These are phyloP conservation scores for Mercenaria mercenaria DNA, from an alignment of 1,140 invertebrate genomes.

Conservation along the genomic window DNA sequence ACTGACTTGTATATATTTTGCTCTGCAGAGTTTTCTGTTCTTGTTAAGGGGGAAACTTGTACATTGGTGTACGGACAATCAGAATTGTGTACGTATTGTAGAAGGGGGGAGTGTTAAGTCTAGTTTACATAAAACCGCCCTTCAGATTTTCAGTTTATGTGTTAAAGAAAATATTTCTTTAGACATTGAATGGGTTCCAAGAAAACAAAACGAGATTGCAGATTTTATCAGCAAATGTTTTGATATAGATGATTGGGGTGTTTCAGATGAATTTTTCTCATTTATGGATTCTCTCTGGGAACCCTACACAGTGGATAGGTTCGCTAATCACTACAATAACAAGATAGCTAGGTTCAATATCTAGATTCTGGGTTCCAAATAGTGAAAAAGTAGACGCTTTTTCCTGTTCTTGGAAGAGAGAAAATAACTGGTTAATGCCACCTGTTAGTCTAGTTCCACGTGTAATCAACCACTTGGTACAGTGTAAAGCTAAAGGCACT, in stretches of 20 bases:
- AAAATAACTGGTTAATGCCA: conserved; percentile 54
- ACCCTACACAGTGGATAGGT: conserved; percentile 25
- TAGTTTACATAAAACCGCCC: conserved; percentile 11
- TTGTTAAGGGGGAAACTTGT: neutral
- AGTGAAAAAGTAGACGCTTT: conserved; percentile 52
- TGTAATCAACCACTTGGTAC: neutral
- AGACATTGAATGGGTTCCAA: conserved; percentile 37
- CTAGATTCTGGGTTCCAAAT: conserved; percentile 44
- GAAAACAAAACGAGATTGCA: neutral
- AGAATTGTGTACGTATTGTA: neutral
- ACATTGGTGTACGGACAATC: neutral
- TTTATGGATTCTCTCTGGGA: conserved; percentile 15
- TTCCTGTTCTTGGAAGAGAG: neutral
- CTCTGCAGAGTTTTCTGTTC: neutral
- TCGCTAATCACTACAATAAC: conserved; percentile 44
- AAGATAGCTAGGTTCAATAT: conserved; percentile 15
- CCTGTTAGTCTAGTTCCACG: conserved; percentile 28
- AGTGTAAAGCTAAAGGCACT: neutral
- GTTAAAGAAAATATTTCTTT: neutral
- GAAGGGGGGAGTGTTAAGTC: conserved; percentile 1
- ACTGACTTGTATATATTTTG: neutral
- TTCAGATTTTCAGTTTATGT: conserved; percentile 49
- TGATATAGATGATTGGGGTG: conserved; percentile 10
- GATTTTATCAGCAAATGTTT: conserved; percentile 22
- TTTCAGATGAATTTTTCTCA: neutral